These are phyloP conservation scores for Campoletis sonorensis DNA, from an alignment of 1,140 invertebrate species.

Conservation along the genomic window DNA sequence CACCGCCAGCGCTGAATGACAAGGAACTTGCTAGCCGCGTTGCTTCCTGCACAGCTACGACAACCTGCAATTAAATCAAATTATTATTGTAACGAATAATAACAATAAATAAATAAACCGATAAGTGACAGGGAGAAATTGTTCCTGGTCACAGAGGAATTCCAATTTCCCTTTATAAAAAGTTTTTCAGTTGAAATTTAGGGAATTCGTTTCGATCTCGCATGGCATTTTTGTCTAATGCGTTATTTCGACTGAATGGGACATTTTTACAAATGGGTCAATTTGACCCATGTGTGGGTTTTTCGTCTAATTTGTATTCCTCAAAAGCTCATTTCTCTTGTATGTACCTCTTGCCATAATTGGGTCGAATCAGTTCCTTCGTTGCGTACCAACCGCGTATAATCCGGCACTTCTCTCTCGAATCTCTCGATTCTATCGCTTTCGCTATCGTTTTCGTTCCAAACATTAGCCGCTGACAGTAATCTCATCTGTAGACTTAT, in stretches of 20 bases:
- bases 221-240: no score
- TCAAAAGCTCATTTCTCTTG: no score
- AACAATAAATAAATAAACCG: background rate
- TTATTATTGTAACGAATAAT: background rate
- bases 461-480: constrained; percentile 81
- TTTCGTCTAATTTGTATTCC: no score
- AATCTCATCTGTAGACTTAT: constrained; percentile 89
- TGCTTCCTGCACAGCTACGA: constrained; percentile 79
- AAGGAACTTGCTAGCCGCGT: constrained; percentile 84
- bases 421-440: constrained; percentile 62
- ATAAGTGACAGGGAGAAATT: background rate
- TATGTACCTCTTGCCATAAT: constrained; percentile 71
- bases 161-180: background rate
- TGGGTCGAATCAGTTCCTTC: constrained; percentile 69
- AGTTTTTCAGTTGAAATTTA: no score
- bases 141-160: background rate
- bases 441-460: constrained; percentile 67
- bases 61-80: constrained; percentile 59
- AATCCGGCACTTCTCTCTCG: constrained; percentile 70
- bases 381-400: constrained; percentile 68
- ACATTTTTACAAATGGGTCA: no score
- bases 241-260: no score
- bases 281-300: no score
- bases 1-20: constrained; percentile 81
- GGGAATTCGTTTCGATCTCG: no score